These are phyloP conservation scores for Anisognathus igniventris DNA, from an alignment of 2,797 vertebrate genomes.

Conservation along the genomic window DNA sequence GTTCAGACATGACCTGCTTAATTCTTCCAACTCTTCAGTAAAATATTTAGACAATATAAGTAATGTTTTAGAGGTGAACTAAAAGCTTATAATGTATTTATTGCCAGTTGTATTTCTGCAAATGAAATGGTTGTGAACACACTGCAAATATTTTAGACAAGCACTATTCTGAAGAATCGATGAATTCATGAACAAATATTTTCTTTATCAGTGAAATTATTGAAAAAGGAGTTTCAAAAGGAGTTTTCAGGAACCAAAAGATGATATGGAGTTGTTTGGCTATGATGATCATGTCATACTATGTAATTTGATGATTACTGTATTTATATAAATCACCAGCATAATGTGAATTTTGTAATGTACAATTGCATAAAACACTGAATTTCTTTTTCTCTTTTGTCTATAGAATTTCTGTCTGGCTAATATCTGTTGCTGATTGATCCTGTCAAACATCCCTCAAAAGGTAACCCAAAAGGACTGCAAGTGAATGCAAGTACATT, in stretches of 20 bases:
- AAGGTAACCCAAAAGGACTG: background rate
- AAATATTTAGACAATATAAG: background rate
- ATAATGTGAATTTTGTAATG: background rate
- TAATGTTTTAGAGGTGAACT: background rate
- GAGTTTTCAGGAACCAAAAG: background rate
- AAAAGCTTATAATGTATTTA: background rate
- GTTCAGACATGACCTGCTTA: constrained; percentile 44
- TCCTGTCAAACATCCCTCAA: background rate
- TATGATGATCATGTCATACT: background rate
- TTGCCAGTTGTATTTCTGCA: background rate
- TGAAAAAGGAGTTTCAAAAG: background rate
- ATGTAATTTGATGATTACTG: background rate
- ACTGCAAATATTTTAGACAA: background rate
- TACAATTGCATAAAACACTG: background rate
- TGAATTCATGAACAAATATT: background rate
- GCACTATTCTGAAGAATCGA: background rate
- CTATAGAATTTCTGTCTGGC: background rate
- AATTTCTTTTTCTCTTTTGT: background rate
- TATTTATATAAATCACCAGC: background rate
- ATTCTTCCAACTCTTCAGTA: background rate
- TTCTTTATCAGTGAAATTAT: background rate
- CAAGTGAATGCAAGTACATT: background rate
- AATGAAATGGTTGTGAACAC: background rate
- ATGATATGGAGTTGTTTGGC: background rate
- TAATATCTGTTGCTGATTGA: background rate